A percentile compares a stretch with the other conserved stretches of the same genome.
These are phyloP conservation scores for Phymorhynchus buccinoides DNA, from an alignment of 1,140 invertebrate genomes.

Conservation along the genomic window DNA sequence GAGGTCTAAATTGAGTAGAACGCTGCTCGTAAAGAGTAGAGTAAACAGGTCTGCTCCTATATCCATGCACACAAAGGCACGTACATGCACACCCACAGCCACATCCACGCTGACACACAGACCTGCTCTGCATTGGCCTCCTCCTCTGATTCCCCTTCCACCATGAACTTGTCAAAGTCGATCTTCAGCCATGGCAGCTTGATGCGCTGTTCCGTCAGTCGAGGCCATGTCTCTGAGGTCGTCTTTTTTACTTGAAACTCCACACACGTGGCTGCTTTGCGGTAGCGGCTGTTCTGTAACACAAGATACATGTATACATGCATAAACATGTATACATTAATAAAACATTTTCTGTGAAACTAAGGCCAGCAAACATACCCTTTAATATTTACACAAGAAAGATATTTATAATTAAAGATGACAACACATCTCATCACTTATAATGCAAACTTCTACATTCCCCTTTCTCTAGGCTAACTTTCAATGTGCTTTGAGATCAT, in stretches of 20 bases:
- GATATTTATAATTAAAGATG: too few relatives aligned
- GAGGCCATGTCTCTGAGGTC: conserved; percentile 84
- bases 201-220: conserved; percentile 83
- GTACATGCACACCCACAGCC: not conserved
- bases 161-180: conserved; percentile 88
- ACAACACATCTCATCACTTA: too few relatives aligned
- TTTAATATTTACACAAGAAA: too few relatives aligned
- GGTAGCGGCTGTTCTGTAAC: conserved; percentile 74
- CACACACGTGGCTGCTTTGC: conserved; percentile 84
- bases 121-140: conserved; percentile 2
- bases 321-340: too few relatives aligned
- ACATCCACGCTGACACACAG: not conserved
- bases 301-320: not conserved
- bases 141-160: conserved; percentile 76
- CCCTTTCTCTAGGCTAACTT: too few relatives aligned
- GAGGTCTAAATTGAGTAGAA: too few relatives aligned
- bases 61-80: not conserved
- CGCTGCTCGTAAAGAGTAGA: too few relatives aligned
- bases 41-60: too few relatives aligned
- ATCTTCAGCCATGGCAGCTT: conserved; percentile 93
- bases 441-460: too few relatives aligned
- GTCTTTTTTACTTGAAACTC: conserved; percentile 84
- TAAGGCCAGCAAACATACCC: too few relatives aligned
- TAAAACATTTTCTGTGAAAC: too few relatives aligned
- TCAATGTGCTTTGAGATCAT: too few relatives aligned